A percentile compares a stretch with the other conserved stretches of the same genome.
These are phyloP conservation scores for Chiloscyllium punctatum DNA, from an alignment of 2,797 vertebrate genomes.

Conservation along the genomic window DNA sequence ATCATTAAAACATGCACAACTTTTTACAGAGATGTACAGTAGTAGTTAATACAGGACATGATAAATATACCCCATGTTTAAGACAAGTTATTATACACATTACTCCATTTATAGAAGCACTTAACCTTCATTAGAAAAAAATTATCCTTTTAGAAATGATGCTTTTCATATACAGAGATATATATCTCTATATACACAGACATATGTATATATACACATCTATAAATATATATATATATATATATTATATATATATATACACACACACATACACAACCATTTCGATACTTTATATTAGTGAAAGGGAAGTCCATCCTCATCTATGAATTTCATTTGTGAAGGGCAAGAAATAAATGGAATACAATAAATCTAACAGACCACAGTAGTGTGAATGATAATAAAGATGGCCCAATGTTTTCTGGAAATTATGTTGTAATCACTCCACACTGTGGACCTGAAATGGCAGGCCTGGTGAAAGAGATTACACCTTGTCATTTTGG, in stretches of 20 bases:
- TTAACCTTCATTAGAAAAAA: conserved; percentile 34
- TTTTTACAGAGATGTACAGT: conserved; percentile 36
- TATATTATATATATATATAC: not conserved
- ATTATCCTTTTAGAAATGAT: conserved; percentile 20
- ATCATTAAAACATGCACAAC: conserved; percentile 33
- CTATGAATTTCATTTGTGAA: not conserved
- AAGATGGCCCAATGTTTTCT: conserved; percentile 1
- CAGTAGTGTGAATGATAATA: not conserved
- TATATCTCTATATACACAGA: not conserved
- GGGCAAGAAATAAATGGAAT: not conserved
- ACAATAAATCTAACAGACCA: conserved; percentile 10
- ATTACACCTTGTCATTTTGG: conserved; percentile 14
- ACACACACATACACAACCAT: not conserved
- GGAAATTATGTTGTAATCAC: not conserved
- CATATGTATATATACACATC: conserved; percentile 4
- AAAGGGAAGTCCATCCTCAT: not conserved
- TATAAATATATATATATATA: not conserved
- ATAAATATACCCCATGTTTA: conserved; percentile 36
- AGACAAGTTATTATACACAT: conserved; percentile 24
- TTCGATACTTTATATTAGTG: not conserved
- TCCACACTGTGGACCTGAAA: conserved; percentile 19
- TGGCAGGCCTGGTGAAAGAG: conserved; percentile 19
- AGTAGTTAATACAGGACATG: conserved; percentile 32
- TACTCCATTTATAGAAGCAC: conserved; percentile 36
- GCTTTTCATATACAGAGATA: conserved; percentile 31